Conservation (phyloP, 1,140 invertebrate species). For the Epicauta chinensis region DNA sequence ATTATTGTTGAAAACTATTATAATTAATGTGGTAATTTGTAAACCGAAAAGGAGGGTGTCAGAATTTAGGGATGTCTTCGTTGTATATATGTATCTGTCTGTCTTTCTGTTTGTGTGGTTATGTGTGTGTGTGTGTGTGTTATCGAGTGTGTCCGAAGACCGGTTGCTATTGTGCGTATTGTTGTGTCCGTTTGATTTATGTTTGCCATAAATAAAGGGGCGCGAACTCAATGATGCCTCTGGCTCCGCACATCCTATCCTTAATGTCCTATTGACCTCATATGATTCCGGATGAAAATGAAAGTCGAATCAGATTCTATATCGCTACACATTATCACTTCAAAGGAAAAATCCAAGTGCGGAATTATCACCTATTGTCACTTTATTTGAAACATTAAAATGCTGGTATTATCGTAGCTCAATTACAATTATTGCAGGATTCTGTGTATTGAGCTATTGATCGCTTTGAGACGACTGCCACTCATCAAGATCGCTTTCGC, state of each 20-base stretch:
- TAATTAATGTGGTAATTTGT: conserved; percentile 23
- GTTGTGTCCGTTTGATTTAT: conserved; percentile 30
- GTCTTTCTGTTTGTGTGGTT: too few species aligned
- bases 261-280: conserved; percentile 16
- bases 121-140: conserved; percentile 15
- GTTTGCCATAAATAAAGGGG: conserved; percentile 28
- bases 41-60: conserved; percentile 14
- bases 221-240: conserved; percentile 29
- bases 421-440: too few species aligned
- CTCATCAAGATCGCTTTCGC: too few species aligned
- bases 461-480: too few species aligned
- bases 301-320: neutral
- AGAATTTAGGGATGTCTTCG: conserved; percentile 3
- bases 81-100: too few species aligned
- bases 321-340: neutral
- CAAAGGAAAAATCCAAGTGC: too few species aligned
- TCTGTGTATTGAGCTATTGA: too few species aligned
- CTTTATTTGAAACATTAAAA: too few species aligned
- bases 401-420: too few species aligned
- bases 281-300: conserved; percentile 12
- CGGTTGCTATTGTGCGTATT: conserved; percentile 31
- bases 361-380: too few species aligned
- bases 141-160: conserved; percentile 28
- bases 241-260: conserved; percentile 23
- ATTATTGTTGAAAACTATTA: neutral